Percentiles rank a stretch among this genome's conserved stretches.
These are phyloP conservation scores for Isichthys henryi DNA, from an alignment of 2,113 vertebrate species.

Conservation along the genomic window DNA sequence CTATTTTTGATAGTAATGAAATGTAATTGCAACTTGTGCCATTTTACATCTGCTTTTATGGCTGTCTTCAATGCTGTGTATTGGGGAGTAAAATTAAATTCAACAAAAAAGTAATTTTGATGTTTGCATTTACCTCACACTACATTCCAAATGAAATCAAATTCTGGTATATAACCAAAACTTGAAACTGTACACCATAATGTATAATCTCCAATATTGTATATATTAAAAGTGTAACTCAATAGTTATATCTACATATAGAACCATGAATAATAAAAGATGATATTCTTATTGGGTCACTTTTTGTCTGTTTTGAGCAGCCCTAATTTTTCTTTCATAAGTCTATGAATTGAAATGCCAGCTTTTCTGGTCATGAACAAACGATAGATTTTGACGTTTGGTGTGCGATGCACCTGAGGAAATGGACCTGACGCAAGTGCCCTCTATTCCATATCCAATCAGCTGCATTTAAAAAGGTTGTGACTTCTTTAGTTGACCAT, in stretches of 20 bases:
- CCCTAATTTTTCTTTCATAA: background rate
- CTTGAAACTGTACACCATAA: constrained; percentile 79
- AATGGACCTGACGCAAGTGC: background rate
- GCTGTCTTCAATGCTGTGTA: constrained; percentile 63
- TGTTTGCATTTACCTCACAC: constrained; percentile 94
- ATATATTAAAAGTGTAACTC: constrained; percentile 77
- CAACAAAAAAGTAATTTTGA: constrained; percentile 84
- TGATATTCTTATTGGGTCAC: constrained; percentile 74
- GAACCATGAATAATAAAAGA: constrained; percentile 97
- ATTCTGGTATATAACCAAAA: constrained; percentile 85
- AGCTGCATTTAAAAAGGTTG: background rate
- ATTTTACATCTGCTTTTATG: constrained; percentile 66
- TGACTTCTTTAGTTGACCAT: background rate
- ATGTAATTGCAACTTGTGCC: constrained; percentile 66
- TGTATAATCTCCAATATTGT: constrained; percentile 68
- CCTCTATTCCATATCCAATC: background rate
- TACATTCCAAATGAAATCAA: constrained; percentile 88
- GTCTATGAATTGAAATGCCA: background rate
- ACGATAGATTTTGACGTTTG: background rate
- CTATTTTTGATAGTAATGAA: constrained; percentile 85
- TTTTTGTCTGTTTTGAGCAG: background rate
- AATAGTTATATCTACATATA: constrained; percentile 75
- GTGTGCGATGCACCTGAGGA: background rate
- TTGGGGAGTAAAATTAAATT: constrained; percentile 46
- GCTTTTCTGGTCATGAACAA: background rate